phyloP scores from a whole-genome alignment of 2,888 invertebrate genomes.

The Lasioglossum vierecki region DNA sequence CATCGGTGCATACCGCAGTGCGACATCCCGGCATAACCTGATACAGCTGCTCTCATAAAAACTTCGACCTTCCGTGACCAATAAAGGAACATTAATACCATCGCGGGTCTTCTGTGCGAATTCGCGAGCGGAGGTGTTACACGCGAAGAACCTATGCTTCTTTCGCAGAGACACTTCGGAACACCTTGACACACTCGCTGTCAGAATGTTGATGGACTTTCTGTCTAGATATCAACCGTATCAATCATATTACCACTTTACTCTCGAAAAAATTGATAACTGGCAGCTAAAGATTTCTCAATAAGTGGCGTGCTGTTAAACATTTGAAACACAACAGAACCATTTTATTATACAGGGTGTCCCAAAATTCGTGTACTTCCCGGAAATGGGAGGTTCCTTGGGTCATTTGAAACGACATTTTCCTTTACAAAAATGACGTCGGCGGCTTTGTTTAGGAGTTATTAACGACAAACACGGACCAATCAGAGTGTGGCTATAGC shows the following conservation, averaged over 20 bases:
- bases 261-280: background rate
- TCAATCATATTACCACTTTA: background rate
- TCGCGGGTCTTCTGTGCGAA: slow-evolving; percentile 28
- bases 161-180: background rate
- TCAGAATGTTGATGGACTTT: background rate
- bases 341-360: background rate
- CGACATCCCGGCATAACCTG: slow-evolving; percentile 70
- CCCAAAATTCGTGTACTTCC: too few relatives aligned
- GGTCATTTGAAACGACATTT: too few relatives aligned
- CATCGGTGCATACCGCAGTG: slow-evolving; percentile 72
- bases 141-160: slow-evolving; percentile 2
- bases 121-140: slow-evolving; percentile 18
- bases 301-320: too few relatives aligned
- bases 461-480: too few relatives aligned
- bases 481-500: too few relatives aligned
- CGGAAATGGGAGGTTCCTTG: too few relatives aligned
- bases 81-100: slow-evolving; percentile 37
- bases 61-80: slow-evolving; percentile 41
- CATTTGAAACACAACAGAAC: background rate
- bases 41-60: slow-evolving; percentile 45
- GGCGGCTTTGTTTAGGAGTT: too few relatives aligned
- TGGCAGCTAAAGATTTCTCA: background rate
- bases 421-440: too few relatives aligned
- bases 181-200: background rate
- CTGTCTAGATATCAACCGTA: background rate